Evolutionary conservation across 2,888 invertebrate genomes (phyloP), one percentile per base, ranked within the genome.

Genomic region (Lithophane ornitopus): DNA sequence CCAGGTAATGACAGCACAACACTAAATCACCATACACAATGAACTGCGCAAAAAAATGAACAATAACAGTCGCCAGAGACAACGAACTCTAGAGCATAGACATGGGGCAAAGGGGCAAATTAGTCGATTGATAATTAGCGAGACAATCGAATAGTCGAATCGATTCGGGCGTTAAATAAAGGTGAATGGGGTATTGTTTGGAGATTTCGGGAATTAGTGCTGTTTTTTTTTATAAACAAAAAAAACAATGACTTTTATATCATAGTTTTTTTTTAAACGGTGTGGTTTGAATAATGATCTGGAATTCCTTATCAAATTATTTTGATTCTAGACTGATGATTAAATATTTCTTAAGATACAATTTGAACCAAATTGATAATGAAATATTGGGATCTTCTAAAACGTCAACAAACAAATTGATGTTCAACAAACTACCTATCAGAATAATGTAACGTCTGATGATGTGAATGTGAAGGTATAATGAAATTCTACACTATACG

Each of bases 21-120:
- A 86, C 85, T 76, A 85, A 84, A 84, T 72, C 85, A 81, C 82
- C 82, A 86, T 85, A 83, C 68, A 87, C 89, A 90, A 90, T 90
- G 88, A 86, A 85, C 85, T 74, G 72, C 7, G 85, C 88, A 91
- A 90, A 90, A 76, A 85, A 72, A 14, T 69, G 58, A 84, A 86
- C 86, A 84, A 87, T 87, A 83, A 80, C 82, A 87, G 83, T 83
- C 78, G 52, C 69, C 54, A 67, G 68, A 77, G 85, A 87, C 88
- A 84, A 86, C 75, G 84, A 86, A 75, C 88, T 84, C 78, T 72
- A 56, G 74, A 72, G 66, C 46, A 74, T 54, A 62, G 34, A 58
- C 75, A 34, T 63, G 68, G 63, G 56, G 75, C 68, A 77, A 79
- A 71, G 68, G 63, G 56, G 75, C 68, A 77, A 79, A 71, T 84